Conservation (phyloP, 2,888 invertebrate species). For the Napeogenes inachia region DNA sequence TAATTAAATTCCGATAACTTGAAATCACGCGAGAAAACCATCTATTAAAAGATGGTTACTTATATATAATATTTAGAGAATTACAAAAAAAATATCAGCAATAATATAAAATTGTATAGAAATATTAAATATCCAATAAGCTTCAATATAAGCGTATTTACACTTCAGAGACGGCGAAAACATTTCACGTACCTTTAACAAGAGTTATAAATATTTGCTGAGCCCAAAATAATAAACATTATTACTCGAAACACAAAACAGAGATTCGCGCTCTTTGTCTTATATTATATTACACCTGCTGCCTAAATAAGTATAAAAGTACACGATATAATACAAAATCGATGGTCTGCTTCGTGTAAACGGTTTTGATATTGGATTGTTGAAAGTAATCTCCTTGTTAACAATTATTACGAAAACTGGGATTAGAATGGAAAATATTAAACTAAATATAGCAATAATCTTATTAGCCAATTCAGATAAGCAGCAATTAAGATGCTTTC, state of each 20-base stretch:
- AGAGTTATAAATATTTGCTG: conserved; percentile 34
- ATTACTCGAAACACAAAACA: conserved; percentile 37
- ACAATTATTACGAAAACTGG: not conserved
- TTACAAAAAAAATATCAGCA: too few species aligned
- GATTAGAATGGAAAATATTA: not conserved
- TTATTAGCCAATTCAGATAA: too few species aligned
- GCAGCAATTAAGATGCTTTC: too few species aligned
- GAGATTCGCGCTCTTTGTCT: conserved; percentile 35
- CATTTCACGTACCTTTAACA: conserved; percentile 9
- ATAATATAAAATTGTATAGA: too few species aligned
- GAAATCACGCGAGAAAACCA: too few species aligned
- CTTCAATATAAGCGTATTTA: too few species aligned
- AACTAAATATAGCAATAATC: too few species aligned
- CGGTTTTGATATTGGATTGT: conserved; percentile 13
- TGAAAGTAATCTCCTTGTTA: conserved; percentile 6
- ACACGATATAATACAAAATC: conserved; percentile 15
- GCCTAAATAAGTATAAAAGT: conserved; percentile 23
- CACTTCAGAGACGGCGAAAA: not conserved
- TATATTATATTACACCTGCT: conserved; percentile 31
- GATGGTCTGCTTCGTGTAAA: conserved; percentile 6
- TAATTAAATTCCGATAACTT: too few species aligned
- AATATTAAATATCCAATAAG: too few species aligned
- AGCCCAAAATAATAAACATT: conserved; percentile 36
- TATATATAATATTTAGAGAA: too few species aligned
- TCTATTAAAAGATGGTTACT: too few species aligned